Percentiles rank a stretch among this genome's conserved stretches.
These are phyloP conservation scores for Xenus cinereus DNA, from an alignment of 2,113 vertebrate species.

Conservation along the genomic window DNA sequence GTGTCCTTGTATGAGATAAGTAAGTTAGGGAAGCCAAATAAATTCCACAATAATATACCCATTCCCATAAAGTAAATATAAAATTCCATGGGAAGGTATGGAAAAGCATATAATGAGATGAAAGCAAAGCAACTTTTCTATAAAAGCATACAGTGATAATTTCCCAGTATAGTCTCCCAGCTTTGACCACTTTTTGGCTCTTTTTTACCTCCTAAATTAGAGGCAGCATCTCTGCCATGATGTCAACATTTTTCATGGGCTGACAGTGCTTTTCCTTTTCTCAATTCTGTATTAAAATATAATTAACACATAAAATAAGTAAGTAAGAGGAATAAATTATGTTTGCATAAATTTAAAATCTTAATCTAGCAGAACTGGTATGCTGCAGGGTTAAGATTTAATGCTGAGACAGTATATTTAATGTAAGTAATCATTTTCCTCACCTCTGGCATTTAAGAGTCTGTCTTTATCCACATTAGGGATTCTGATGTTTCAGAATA, in stretches of 20 bases:
- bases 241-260: background rate
- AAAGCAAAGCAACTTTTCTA: background rate
- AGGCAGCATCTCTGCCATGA: background rate
- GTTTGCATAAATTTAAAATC: background rate
- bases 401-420: background rate
- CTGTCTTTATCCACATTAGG: background rate
- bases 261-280: background rate
- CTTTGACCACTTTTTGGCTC: background rate
- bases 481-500: background rate
- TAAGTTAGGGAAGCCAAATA: background rate
- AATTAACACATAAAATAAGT: background rate
- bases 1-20: background rate
- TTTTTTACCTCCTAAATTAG: background rate
- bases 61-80: background rate
- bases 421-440: background rate
- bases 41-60: background rate
- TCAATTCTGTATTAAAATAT: background rate
- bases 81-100: background rate
- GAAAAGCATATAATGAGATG: background rate
- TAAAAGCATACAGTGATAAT: background rate
- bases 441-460: background rate
- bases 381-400: background rate
- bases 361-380: background rate
- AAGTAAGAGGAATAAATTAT: background rate
- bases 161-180: background rate